phyloP scores from a whole-genome alignment of 1,140 invertebrate species.

The Nomia melanderi region DNA sequence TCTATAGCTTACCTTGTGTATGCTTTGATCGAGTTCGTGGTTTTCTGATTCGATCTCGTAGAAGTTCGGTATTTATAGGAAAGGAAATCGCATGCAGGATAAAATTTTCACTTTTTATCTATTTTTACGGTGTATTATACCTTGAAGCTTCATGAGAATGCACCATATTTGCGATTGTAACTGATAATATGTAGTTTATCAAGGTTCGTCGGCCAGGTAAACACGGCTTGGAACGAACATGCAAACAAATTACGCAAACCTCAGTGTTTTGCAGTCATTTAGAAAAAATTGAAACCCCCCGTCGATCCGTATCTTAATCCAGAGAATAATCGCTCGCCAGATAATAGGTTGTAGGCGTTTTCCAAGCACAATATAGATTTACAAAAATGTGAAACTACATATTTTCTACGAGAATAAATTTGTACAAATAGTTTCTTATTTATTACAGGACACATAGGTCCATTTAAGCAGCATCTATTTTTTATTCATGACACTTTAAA shows the following conservation, averaged over 20 bases:
- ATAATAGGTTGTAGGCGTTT: background rate
- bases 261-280: background rate
- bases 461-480: too few species aligned
- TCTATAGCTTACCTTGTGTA: constrained; percentile 15
- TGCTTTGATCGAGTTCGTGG: background rate
- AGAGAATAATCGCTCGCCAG: background rate
- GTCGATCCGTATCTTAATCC: constrained; percentile 35
- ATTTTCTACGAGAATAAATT: too few species aligned
- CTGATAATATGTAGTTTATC: constrained; percentile 51
- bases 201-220: constrained; percentile 16
- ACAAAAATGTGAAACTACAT: too few species aligned
- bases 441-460: too few species aligned
- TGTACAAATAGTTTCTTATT: too few species aligned
- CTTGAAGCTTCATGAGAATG: constrained; percentile 9
- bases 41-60: background rate
- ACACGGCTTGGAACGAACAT: background rate
- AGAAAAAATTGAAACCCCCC: constrained; percentile 36
- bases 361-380: too few species aligned
- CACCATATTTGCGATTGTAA: background rate
- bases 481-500: too few species aligned
- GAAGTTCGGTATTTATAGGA: constrained; percentile 37
- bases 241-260: constrained; percentile 44
- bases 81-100: background rate
- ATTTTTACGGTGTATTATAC: background rate
- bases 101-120: constrained; percentile 24